Base-by-base conservation (phyloP, 2,113 vertebrate species). In the Corythaeola cristata region DNA sequence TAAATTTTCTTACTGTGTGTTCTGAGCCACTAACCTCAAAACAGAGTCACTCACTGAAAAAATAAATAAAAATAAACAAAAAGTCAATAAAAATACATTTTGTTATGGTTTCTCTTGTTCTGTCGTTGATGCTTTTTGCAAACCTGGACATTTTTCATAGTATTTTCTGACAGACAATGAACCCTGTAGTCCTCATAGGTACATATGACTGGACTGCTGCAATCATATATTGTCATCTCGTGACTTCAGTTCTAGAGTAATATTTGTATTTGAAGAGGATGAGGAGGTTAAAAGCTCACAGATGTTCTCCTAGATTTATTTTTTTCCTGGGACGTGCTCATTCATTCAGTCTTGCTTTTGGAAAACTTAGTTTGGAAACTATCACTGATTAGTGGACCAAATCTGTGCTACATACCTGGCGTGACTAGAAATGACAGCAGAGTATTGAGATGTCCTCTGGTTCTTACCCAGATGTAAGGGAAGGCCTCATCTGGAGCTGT, bases 241-340 rank as follows among this genome's bases (percentile, higher is more conserved):
- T 35, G 5, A 50, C 33, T 84, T 86, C 39, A 21, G 22, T 69
- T 91, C 17, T 69, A 20, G 37, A 68, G n/a, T 49, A 64, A 23
- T 30, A 67, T 10, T 41, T 75, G 17, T 53, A 28, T 66, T 56
- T 79, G 32, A 75, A 44, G 19, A 76, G 22, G 9, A 82, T 49
- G 13, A 63, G 4, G 35, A 91, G 11, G 26, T 41, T 66, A 68
- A 72, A 83, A 86, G 9, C 22, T 80, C 67, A 66, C 27, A 85
- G 8, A 47, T 24, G 19, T 58, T 85, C 13, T 80, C 32, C 32
- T 52, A 33, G 15, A 18, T 33, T 44, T 56, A 24, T 13, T 20
- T 12, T 18, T 75, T 60, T 35, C 15, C 2, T 1, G 45, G 37
- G 60, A 4, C 0, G 0, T 39, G 14, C 73, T 73, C 41, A n/a